phyloP scores from a whole-genome alignment of 1,140 invertebrate species.

The Anthonomus grandis region DNA sequence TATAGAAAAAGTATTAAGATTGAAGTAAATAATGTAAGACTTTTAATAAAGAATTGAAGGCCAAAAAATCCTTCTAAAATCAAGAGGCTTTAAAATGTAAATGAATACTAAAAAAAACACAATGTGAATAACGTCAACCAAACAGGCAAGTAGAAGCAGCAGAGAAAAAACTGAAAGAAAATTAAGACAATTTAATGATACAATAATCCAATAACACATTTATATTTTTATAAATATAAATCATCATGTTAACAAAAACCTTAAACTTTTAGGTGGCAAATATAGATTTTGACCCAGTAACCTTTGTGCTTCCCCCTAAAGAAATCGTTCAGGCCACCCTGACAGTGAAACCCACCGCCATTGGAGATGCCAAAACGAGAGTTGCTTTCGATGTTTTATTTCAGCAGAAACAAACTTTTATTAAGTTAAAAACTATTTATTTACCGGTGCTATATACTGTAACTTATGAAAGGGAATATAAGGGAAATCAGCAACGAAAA shows the following conservation, averaged over 20 bases:
- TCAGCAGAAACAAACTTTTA: conserved; percentile 4
- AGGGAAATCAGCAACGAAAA: conserved; percentile 1
- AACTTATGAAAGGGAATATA: not conserved
- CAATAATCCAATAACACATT: no score
- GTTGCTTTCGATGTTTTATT: conserved; percentile 26
- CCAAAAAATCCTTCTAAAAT: no score
- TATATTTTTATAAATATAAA: not conserved
- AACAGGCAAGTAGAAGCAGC: no score
- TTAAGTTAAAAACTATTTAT: conserved; percentile 6
- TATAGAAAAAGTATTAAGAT: no score
- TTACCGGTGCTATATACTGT: not conserved
- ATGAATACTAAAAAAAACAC: no score
- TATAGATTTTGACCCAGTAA: conserved; percentile 26
- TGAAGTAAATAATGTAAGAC: no score
- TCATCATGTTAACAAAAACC: not conserved
- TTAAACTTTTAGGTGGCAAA: conserved; percentile 12
- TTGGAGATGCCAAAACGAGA: conserved; percentile 10
- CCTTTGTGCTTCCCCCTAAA: conserved; percentile 18
- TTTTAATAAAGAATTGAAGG: no score
- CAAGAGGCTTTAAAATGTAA: no score
- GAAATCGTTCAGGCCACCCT: conserved; percentile 21
- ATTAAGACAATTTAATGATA: no score
- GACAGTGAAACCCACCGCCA: conserved; percentile 24
- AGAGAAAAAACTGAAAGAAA: no score
- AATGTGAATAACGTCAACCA: no score